A percentile compares a stretch with the other conserved stretches of the same genome.
Conservation (phyloP, 2,113 vertebrate genomes). For the Mormoops blainvillei region DNA sequence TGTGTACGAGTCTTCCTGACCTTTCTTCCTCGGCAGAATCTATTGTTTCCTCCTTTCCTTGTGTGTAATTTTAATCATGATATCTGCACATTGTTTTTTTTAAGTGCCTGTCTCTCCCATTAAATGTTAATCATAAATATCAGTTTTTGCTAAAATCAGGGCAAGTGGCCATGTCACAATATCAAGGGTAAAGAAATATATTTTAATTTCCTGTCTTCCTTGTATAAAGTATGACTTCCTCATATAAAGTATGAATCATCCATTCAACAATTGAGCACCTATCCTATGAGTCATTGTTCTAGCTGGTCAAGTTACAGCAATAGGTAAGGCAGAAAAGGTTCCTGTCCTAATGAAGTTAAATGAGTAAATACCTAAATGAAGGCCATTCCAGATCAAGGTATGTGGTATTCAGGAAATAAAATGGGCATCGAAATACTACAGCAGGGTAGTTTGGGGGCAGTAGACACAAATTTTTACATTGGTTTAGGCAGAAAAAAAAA, state of each 20-base stretch:
- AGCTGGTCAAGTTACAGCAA: not conserved
- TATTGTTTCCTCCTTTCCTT: not conserved
- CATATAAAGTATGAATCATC: not conserved
- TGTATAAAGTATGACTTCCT: not conserved
- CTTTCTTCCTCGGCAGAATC: not conserved
- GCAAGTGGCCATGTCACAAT: not conserved
- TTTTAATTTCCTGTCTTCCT: not conserved
- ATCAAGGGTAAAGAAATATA: not conserved
- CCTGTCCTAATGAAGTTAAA: not conserved
- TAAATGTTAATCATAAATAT: not conserved
- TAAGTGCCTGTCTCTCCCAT: not conserved
- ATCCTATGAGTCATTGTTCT: not conserved
- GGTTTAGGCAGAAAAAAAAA: not conserved
- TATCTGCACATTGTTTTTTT: not conserved
- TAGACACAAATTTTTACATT: not conserved
- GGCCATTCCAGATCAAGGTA: not conserved
- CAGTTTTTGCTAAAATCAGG: slow-evolving; percentile 1
- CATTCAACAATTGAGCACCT: not conserved
- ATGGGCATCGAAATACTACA: not conserved
- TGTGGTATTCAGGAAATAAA: not conserved
- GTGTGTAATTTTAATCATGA: not conserved
- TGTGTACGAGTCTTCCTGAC: not conserved
- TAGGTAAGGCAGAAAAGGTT: not conserved
- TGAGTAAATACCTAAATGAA: not conserved
- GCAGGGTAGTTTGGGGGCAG: not conserved